These are phyloP conservation scores for Theristicus caerulescens DNA, from an alignment of 2,113 vertebrate genomes.

Conservation along the genomic window DNA sequence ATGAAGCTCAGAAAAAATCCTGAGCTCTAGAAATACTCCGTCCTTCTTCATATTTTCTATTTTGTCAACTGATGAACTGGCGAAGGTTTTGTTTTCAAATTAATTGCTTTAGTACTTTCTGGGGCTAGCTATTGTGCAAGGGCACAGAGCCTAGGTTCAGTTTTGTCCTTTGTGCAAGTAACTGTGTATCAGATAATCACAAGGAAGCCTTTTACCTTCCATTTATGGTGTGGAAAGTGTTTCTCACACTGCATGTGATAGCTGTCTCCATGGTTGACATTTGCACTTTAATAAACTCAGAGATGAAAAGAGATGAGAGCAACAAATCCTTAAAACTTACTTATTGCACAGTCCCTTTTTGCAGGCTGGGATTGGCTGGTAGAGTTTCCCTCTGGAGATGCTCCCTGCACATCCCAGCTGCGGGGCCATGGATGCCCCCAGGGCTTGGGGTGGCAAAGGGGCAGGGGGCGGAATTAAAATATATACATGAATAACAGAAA, in stretches of 20 bases:
- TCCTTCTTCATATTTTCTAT: neutral
- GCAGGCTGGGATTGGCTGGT: neutral
- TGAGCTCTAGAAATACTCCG: neutral
- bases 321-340: neutral
- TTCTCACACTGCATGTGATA: slow-evolving; percentile 53
- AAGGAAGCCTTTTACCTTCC: slow-evolving; percentile 35
- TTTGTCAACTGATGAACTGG: neutral
- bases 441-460: neutral
- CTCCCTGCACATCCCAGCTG: neutral
- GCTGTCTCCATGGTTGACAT: slow-evolving; percentile 60
- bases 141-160: slow-evolving; percentile 44
- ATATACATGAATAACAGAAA: neutral
- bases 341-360: neutral
- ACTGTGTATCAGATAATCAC: slow-evolving; percentile 30
- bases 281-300: slow-evolving; percentile 69
- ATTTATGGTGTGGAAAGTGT: slow-evolving; percentile 38
- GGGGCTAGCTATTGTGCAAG: neutral
- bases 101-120: neutral
- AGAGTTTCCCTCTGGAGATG: neutral
- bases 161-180: slow-evolving; percentile 63
- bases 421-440: accelerated
- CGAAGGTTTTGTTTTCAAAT: neutral
- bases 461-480: neutral
- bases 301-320: slow-evolving; percentile 47
- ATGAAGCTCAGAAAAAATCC: neutral